A percentile compares a stretch with the other conserved stretches of the same genome.
These are phyloP conservation scores for Petroica traversi DNA, from an alignment of 2,113 vertebrate genomes.

Conservation along the genomic window DNA sequence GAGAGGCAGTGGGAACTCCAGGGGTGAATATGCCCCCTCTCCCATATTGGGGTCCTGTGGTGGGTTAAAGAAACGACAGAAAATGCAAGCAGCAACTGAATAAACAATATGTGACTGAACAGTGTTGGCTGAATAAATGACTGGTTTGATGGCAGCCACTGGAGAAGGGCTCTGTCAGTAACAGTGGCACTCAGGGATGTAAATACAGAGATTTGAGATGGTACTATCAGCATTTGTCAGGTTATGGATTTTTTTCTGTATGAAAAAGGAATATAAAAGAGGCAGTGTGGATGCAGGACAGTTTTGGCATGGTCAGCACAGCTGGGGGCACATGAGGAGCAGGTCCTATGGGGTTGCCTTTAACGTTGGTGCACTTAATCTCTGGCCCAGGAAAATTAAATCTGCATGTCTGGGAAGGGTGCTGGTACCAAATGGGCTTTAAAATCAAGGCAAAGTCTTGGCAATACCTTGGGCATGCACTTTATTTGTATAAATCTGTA, in stretches of 20 bases:
- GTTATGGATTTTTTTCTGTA: background rate
- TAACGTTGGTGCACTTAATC: fast-evolving
- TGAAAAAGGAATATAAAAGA: background rate
- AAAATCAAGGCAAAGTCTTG: no score
- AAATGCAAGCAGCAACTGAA: background rate
- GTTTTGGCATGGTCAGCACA: background rate
- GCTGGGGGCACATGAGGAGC: background rate
- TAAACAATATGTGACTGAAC: background rate
- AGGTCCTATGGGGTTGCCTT: fast-evolving
- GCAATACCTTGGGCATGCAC: no score
- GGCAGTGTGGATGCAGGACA: background rate
- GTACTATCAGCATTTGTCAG: background rate
- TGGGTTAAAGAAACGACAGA: background rate
- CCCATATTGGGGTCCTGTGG: background rate
- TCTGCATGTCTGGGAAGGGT: no score
- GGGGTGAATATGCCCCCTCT: background rate
- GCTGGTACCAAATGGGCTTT: no score
- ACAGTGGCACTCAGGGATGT: background rate
- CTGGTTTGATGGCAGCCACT: background rate
- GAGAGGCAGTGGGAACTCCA: background rate
- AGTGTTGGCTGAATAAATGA: background rate
- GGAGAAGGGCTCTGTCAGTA: conserved; percentile 10
- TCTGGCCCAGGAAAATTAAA: background rate
- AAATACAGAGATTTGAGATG: background rate
- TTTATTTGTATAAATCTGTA: no score